These are phyloP conservation scores for Temnothorax nylanderi DNA, from an alignment of 1,140 invertebrate species.

Conservation along the genomic window DNA sequence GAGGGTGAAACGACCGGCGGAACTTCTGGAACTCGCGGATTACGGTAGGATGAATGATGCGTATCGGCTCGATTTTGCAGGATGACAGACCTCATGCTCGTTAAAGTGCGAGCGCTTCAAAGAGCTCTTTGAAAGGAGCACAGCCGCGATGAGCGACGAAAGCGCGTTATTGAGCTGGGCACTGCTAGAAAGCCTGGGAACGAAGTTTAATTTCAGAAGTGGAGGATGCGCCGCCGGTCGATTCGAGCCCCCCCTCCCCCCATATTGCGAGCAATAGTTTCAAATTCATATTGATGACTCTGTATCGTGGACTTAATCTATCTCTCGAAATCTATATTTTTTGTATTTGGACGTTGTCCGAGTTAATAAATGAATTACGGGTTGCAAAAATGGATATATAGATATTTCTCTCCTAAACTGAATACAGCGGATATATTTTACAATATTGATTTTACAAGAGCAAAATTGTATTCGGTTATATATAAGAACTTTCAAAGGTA, in stretches of 20 bases:
- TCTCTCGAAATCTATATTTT: neutral
- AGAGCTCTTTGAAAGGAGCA: constrained; percentile 51
- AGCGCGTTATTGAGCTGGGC: constrained; percentile 54
- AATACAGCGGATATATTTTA: neutral
- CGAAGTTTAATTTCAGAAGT: constrained; percentile 61
- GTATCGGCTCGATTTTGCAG: constrained; percentile 65
- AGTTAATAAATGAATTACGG: constrained; percentile 16
- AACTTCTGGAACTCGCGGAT: constrained; percentile 65
- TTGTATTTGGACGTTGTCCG: neutral
- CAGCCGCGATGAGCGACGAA: constrained; percentile 8
- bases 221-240: neutral
- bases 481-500: neutral
- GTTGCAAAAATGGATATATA: neutral
- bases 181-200: constrained; percentile 37
- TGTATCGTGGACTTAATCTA: neutral
- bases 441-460: constrained; percentile 1
- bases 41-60: constrained; percentile 62
- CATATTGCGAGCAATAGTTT: constrained; percentile 23
- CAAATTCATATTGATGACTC: constrained; percentile 36
- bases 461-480: neutral
- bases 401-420: neutral
- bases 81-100: constrained; percentile 26
- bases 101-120: constrained; percentile 64
- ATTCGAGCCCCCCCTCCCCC: neutral
- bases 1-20: neutral